Evolutionary conservation across 2,113 vertebrate genomes (phyloP), one percentile per base, ranked within the genome.

Genomic region (Axis porcinus): DNA sequence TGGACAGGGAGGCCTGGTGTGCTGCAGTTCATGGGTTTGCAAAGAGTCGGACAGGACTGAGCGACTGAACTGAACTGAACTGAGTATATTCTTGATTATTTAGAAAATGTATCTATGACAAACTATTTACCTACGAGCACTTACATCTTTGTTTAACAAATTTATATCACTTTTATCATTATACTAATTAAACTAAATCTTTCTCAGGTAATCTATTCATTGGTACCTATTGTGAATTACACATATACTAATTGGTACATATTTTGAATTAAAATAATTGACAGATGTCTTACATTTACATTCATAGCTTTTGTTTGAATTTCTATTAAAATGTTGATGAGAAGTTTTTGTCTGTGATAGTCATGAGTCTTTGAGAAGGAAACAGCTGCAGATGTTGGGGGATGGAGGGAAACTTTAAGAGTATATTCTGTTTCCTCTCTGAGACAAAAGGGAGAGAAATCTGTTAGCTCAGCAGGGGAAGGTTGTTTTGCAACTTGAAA

Each of bases 381-480:
- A 98, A 78, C 82, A 98, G 91, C 94, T 98, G 97, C 67, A 96
- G 78, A 91, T 92, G 85, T 83, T 85, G 93, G 47, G 14, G 67
- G 79, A 94, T n/a, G 47, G 67, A 95, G 33, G 97, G 17, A 58
- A 96, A 86, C n/a, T 96, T 95, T 67, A 97, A 88, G 60, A 93
- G 83, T 81, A 93, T 94, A 60, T 94, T 97, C 87, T 57, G n/a
- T 96, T 98, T 98, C 85, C 67, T 97, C 43, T 93, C 67, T 92
- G 84, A 95, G 23, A 91, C 91, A 97, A 92, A 89, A 96, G 96
- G 21, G 62, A 97, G n/a, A 97, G 90, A 93, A 97, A 97, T 97
- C 94, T 96, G 91, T 91, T 86, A 96, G 70, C 27, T 97, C 95
- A 98, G 78, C 84, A 97, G 52, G 81, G 54, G 30, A 90, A 87